phyloP scores from a whole-genome alignment of 1,140 invertebrate species.

The Seison nebaliae region DNA sequence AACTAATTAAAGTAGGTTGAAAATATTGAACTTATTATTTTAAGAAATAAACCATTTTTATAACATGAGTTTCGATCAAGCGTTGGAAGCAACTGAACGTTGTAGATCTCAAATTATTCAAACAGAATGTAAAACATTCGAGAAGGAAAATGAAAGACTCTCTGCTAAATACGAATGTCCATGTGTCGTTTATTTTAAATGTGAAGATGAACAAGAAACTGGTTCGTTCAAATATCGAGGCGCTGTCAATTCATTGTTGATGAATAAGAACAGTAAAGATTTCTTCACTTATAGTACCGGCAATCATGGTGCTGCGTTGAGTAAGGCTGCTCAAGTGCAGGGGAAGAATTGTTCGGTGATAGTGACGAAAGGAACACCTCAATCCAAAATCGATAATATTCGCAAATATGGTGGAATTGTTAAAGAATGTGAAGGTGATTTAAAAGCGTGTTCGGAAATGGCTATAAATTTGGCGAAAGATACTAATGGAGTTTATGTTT shows the following conservation, averaged over 20 bases:
- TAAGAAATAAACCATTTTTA: too few relatives aligned
- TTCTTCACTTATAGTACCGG: constrained; percentile 30
- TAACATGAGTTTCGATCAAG: too few relatives aligned
- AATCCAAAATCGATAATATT: constrained; percentile 26
- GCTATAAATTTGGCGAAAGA: too few relatives aligned
- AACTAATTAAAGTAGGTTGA: too few relatives aligned
- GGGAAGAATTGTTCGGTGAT: constrained; percentile 25
- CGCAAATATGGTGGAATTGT: constrained; percentile 25
- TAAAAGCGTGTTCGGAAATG: constrained; percentile 17
- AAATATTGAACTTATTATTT: too few relatives aligned
- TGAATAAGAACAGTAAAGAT: constrained; percentile 1
- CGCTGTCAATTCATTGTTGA: constrained; percentile 20
- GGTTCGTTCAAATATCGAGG: constrained; percentile 25
- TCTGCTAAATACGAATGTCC: too few relatives aligned
- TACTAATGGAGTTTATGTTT: background rate
- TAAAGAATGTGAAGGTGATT: constrained; percentile 21
- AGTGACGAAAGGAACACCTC: constrained; percentile 24
- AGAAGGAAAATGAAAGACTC: too few relatives aligned
- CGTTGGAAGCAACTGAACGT: too few relatives aligned
- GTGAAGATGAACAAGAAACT: constrained; percentile 25
- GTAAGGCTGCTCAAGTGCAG: constrained; percentile 21
- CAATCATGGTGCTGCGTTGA: constrained; percentile 30
- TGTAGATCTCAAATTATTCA: too few relatives aligned
- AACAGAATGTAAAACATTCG: too few relatives aligned
- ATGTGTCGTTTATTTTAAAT: constrained; percentile 24